phyloP scores from a whole-genome alignment of 2,888 invertebrate species.

The Eustalomyia histrio region DNA sequence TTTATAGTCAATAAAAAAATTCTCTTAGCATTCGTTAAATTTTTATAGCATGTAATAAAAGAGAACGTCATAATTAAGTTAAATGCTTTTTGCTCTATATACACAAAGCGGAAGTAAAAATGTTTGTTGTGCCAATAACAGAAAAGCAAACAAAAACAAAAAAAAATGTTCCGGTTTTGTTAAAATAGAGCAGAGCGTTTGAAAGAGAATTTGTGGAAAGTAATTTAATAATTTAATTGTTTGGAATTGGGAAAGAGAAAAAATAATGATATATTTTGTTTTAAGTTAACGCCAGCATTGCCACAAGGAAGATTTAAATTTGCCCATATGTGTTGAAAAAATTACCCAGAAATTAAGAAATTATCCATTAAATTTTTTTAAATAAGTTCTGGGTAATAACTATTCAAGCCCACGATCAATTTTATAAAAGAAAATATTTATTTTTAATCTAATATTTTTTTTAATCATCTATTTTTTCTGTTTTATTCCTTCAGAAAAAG shows the following conservation, averaged over 20 bases:
- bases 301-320: no score
- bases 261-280: background rate
- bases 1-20: background rate
- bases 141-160: background rate
- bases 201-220: background rate
- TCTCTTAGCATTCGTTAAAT: conserved; percentile 40
- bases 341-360: no score
- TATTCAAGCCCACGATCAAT: no score
- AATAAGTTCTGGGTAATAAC: no score
- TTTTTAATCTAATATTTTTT: no score
- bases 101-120: conserved; percentile 37
- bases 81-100: background rate
- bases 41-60: conserved; percentile 34
- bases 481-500: no score
- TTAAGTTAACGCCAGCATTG: no score
- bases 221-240: background rate
- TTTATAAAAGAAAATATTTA: no score
- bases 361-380: no score
- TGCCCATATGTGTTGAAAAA: no score
- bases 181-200: background rate
- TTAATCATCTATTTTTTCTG: no score
- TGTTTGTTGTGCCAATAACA: background rate
- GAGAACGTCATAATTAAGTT: background rate
- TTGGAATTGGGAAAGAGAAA: background rate
- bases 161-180: conserved; percentile 20